phyloP scores from a whole-genome alignment of 2,888 invertebrate species.

The Dryobotodes eremita region DNA sequence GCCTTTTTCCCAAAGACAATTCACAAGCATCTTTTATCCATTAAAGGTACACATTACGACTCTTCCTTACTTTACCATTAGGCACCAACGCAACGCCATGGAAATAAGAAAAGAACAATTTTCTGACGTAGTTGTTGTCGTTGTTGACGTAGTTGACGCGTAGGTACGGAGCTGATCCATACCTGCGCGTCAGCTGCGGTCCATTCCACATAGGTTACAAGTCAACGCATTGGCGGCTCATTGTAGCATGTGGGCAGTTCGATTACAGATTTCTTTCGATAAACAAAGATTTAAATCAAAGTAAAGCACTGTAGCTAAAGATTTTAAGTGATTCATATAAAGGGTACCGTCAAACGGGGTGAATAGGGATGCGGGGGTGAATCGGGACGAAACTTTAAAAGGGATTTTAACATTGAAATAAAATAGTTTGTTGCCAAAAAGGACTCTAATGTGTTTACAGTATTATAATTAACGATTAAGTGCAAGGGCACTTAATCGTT shows the following conservation, averaged over 20 bases:
- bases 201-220: slow-evolving; percentile 31
- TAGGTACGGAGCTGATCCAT: background rate
- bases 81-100: background rate
- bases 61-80: background rate
- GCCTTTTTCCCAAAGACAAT: background rate
- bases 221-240: slow-evolving; percentile 1
- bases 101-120: background rate
- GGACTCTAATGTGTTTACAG: too few species aligned
- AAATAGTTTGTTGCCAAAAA: too few species aligned
- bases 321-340: background rate
- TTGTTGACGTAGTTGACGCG: too few species aligned
- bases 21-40: background rate
- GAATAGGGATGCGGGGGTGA: too few species aligned
- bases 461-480: too few species aligned
- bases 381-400: too few species aligned
- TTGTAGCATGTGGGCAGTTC: slow-evolving; percentile 1
- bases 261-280: slow-evolving; percentile 10
- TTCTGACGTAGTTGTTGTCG: background rate
- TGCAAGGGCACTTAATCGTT: too few species aligned
- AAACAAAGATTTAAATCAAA: background rate
- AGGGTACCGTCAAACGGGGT: too few species aligned
- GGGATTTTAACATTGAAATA: too few species aligned
- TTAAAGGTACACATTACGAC: background rate
- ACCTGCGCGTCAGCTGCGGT: background rate
- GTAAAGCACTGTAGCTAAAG: background rate